These are phyloP conservation scores for Pangasius larnaudii DNA, from an alignment of 2,797 vertebrate genomes.

Conservation along the genomic window DNA sequence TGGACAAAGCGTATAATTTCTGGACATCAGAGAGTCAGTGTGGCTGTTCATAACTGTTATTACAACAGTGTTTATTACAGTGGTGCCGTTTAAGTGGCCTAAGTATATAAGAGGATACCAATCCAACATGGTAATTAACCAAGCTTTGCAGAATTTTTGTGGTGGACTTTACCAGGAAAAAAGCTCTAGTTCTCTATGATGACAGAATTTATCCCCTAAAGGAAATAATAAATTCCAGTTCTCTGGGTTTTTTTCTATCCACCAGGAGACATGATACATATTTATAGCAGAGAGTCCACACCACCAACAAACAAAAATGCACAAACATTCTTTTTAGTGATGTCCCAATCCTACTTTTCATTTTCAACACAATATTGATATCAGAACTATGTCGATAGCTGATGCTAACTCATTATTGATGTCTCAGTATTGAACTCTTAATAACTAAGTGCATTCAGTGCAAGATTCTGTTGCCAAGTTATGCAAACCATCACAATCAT, in stretches of 20 bases:
- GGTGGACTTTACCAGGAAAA: slow-evolving; percentile 15
- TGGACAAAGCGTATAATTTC: slow-evolving; percentile 27
- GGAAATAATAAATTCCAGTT: slow-evolving; percentile 13
- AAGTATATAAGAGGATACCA: neutral
- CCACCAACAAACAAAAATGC: neutral
- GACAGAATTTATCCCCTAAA: neutral
- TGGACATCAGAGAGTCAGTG: slow-evolving; percentile 3
- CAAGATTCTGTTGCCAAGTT: neutral
- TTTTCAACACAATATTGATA: neutral
- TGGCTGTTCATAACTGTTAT: slow-evolving; percentile 17
- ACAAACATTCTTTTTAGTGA: neutral
- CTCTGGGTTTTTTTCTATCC: neutral
- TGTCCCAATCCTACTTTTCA: neutral
- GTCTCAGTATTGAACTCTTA: neutral
- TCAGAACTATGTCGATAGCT: neutral
- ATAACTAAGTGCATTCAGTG: neutral
- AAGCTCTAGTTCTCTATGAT: neutral
- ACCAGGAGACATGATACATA: neutral
- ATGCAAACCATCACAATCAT: neutral
- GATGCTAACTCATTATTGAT: neutral
- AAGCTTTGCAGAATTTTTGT: slow-evolving; percentile 3
- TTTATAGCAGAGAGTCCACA: slow-evolving; percentile 3
- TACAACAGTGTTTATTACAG: slow-evolving; percentile 30
- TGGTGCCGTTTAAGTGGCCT: slow-evolving; percentile 4
- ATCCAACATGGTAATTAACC: slow-evolving; percentile 11